A percentile compares a stretch with the other conserved stretches of the same genome.
These are phyloP conservation scores for Amphipyra tragopoginis DNA, from an alignment of 2,888 invertebrate species.

Conservation along the genomic window DNA sequence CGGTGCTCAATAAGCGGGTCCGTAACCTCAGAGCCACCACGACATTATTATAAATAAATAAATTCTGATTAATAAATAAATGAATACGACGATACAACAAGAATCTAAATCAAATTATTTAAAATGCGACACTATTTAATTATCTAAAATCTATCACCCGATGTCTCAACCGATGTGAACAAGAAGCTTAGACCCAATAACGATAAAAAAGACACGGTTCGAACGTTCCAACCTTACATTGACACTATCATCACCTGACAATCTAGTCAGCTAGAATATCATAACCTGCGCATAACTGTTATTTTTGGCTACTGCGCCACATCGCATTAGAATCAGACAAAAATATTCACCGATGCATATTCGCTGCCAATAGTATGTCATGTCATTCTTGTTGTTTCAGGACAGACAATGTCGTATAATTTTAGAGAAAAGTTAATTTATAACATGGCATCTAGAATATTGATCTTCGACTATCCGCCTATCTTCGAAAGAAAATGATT, in stretches of 20 bases:
- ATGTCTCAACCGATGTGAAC: too few relatives aligned
- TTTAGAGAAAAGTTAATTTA: constrained; percentile 13
- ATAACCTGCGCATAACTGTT: constrained; percentile 31
- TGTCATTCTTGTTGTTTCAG: constrained; percentile 7
- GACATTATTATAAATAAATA: too few relatives aligned
- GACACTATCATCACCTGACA: constrained; percentile 15
- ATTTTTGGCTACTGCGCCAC: constrained; percentile 44
- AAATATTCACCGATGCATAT: constrained; percentile 45
- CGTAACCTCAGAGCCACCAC: too few relatives aligned
- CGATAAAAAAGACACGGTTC: not conserved
- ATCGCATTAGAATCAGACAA: constrained; percentile 33
- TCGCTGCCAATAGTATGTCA: constrained; percentile 40
- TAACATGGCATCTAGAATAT: not conserved
- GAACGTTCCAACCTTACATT: constrained; percentile 2
- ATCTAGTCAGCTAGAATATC: constrained; percentile 31
- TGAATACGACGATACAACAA: too few relatives aligned
- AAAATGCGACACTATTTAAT: too few relatives aligned
- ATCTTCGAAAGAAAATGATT: too few relatives aligned
- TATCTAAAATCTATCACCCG: too few relatives aligned
- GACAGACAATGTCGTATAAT: constrained; percentile 40
- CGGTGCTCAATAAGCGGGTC: too few relatives aligned
- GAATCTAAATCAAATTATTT: too few relatives aligned
- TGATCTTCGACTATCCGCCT: too few relatives aligned
- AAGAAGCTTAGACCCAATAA: too few relatives aligned
- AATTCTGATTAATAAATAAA: too few relatives aligned